phyloP scores from a whole-genome alignment of 92 coral and sea anemone genomes.

The Siderastrea radians region DNA sequence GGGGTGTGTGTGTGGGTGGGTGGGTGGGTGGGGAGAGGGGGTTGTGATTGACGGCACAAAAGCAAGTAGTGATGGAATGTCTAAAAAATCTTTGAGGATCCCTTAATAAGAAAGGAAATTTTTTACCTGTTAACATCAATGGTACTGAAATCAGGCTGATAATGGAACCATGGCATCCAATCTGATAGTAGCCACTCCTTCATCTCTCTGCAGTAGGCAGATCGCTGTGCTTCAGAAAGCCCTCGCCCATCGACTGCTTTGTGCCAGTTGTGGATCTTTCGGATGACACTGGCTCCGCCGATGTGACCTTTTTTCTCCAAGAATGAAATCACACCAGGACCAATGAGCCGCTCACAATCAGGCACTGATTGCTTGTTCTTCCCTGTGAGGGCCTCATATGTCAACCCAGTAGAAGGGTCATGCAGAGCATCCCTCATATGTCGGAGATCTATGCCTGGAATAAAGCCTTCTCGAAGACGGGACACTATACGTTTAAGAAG shows the following conservation, averaged over 20 bases:
- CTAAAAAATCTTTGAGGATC: no score
- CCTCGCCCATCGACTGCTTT: constrained; percentile 91
- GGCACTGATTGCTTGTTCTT: constrained; percentile 86
- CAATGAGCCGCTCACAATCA: constrained; percentile 74
- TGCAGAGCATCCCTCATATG: constrained; percentile 63
- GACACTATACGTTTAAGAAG: no score
- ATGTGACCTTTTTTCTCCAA: constrained; percentile 45
- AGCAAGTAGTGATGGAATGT: no score
- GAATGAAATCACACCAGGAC: constrained; percentile 71
- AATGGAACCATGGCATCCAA: constrained; percentile 74
- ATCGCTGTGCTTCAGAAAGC: constrained; percentile 49
- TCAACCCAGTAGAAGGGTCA: constrained; percentile 78
- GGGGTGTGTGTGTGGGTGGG: no score
- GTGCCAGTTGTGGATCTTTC: constrained; percentile 79
- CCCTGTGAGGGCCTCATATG: constrained; percentile 88
- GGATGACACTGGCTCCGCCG: constrained; percentile 54
- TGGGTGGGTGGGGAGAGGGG: no score
- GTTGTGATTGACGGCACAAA: no score
- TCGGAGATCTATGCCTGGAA: constrained; percentile 58
- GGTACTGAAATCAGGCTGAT: constrained; percentile 48
- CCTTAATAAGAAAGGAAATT: no score
- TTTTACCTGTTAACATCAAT: constrained; percentile 82
- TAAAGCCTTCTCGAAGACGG: constrained; percentile 62
- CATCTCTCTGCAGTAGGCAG: constrained; percentile 51
- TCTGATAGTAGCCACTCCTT: constrained; percentile 75